These are phyloP conservation scores for Tinea trinotella DNA, from an alignment of 2,888 invertebrate species.

Conservation along the genomic window DNA sequence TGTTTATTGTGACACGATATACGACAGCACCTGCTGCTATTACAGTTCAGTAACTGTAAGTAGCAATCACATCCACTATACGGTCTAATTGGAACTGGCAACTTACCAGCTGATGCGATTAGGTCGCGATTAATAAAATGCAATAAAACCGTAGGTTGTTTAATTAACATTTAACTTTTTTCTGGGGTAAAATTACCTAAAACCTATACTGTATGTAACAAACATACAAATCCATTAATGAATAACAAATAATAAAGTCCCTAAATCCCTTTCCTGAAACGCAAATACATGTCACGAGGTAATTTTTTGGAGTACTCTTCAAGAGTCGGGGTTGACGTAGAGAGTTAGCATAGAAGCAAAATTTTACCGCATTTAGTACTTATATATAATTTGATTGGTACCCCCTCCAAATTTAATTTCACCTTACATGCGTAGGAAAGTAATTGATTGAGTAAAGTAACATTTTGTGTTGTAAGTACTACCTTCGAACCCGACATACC, in stretches of 20 bases:
- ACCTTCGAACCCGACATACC: background rate
- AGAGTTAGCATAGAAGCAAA: background rate
- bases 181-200: too few relatives aligned
- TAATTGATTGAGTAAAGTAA: conserved; percentile 15
- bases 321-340: background rate
- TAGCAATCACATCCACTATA: too few relatives aligned
- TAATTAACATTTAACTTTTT: too few relatives aligned
- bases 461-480: background rate
- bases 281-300: background rate
- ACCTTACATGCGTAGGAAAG: conserved; percentile 4
- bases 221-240: too few relatives aligned
- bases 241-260: background rate
- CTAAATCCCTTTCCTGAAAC: background rate
- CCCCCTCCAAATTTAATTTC: conserved; percentile 14
- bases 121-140: too few relatives aligned
- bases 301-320: conserved; percentile 8
- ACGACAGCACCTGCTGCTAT: too few relatives aligned
- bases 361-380: conserved; percentile 17
- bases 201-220: too few relatives aligned
- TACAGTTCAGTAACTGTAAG: too few relatives aligned
- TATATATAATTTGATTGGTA: conserved; percentile 16
- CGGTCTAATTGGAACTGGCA: too few relatives aligned
- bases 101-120: too few relatives aligned
- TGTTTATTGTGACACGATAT: too few relatives aligned
- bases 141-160: too few relatives aligned